phyloP scores from a whole-genome alignment of 2,113 vertebrate genomes.

The Triplophysa rosa region DNA sequence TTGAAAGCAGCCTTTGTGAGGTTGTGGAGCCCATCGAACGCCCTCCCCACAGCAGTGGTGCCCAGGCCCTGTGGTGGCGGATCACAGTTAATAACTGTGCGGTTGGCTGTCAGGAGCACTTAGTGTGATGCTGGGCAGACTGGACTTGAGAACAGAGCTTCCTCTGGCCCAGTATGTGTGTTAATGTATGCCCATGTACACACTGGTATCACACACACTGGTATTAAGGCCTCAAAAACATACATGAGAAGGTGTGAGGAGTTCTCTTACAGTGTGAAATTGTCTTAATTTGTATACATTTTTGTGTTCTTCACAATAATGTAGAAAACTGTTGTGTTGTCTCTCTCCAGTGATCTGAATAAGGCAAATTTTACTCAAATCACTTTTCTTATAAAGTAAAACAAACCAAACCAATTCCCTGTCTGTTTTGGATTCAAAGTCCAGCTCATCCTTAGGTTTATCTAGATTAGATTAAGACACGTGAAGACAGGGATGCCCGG shows the following conservation, averaged over 20 bases:
- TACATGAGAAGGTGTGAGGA: not conserved
- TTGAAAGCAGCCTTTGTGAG: constrained; percentile 79
- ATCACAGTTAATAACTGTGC: constrained; percentile 82
- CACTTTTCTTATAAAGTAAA: constrained; percentile 60
- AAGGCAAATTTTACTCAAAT: constrained; percentile 48
- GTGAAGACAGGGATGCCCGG: constrained; percentile 56
- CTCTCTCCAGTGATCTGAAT: not conserved
- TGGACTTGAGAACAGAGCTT: constrained; percentile 61
- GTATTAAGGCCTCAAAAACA: constrained; percentile 24
- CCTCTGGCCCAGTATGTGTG: constrained; percentile 54
- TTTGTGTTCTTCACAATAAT: not conserved
- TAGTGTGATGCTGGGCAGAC: constrained; percentile 79
- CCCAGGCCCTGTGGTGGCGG: constrained; percentile 69
- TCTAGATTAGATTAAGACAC: constrained; percentile 72
- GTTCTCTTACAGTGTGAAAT: not conserved
- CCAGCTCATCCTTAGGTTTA: constrained; percentile 67
- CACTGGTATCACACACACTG: constrained; percentile 17
- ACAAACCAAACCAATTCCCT: constrained; percentile 51
- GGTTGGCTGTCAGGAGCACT: constrained; percentile 79
- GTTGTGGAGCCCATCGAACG: constrained; percentile 63
- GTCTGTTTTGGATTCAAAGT: constrained; percentile 66
- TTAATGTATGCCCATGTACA: constrained; percentile 10
- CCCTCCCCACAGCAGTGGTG: constrained; percentile 64
- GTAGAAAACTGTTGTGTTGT: not conserved
- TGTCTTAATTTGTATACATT: not conserved